Base-by-base conservation (phyloP, 2,113 vertebrate genomes). In the Melanotaenia duboulayi region DNA sequence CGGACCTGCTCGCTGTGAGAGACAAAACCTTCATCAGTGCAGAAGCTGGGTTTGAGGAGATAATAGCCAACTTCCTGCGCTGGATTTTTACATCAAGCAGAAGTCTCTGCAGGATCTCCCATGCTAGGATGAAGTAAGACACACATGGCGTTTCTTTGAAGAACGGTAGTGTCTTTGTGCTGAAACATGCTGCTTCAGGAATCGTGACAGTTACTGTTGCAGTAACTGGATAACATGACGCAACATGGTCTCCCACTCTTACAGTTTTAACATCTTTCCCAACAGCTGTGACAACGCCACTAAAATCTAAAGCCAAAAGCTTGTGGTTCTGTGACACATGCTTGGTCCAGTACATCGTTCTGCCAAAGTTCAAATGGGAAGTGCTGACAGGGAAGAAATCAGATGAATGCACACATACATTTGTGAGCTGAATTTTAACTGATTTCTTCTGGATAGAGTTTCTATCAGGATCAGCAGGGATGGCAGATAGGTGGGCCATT, bases 351-450 rank as follows among this genome's bases (percentile, higher is more conserved):
- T 97, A 96, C 7, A 96, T 46, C 0, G 93, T 92, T 35, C 89
- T 89, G 4, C 94, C 92, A 75, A 93, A 96, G 51, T 40, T 84
- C 19, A 88, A 52, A 62, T 95, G 94, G 13, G 95, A 94, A 67
- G 90, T 23, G 60, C 88, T 96, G 69, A 96, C 76, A 32, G 95
- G 95, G 84, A 95, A 96, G 82, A 94, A 96, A 83, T 97, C 95
- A 11, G 94, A 94, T 2, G 96, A 95, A 85, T 97, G 95, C 28
- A 94, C 73, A 61, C 95, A 95, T 23, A 96, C 81, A 76, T 86
- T 91, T 50, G 89, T 91, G 11, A 95, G 79, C 78, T 89, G 81
- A 80, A 96, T 85, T 86, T 96, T 91, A 69, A 95, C 81, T 1
- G 81, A 89, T 48, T 86, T 79, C 1, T 91, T 57, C 35, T 71